phyloP scores from a whole-genome alignment of 2,113 vertebrate genomes.

The Scophthalmus maximus region DNA sequence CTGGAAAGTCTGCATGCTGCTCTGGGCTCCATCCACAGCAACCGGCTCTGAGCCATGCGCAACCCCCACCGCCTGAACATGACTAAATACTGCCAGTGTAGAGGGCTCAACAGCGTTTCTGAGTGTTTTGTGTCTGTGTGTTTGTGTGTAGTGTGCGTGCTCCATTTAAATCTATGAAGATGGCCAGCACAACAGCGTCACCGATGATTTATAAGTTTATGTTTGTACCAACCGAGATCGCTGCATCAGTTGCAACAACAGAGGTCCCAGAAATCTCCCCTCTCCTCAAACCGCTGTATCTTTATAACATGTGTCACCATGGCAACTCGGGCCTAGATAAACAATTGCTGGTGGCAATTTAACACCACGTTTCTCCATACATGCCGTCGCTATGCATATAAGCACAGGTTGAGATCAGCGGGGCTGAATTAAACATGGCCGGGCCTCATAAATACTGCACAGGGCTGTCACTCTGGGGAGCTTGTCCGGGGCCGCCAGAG shows the following conservation, averaged over 20 bases:
- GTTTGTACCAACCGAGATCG: conserved; percentile 13
- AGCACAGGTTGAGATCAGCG: conserved; percentile 70
- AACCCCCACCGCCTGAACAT: conserved; percentile 71
- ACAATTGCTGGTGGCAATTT: conserved; percentile 48
- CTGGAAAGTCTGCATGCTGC: conserved; percentile 45
- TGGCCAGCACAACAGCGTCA: too few species aligned
- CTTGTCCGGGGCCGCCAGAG: conserved; percentile 72
- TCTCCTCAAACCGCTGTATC: conserved; percentile 6
- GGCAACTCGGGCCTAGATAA: conserved; percentile 40
- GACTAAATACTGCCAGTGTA: conserved; percentile 55
- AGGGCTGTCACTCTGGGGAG: conserved; percentile 63
- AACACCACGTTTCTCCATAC: conserved; percentile 32
- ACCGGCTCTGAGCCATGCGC: conserved; percentile 68
- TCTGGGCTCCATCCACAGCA: conserved; percentile 53
- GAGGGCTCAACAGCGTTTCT: conserved; percentile 13
- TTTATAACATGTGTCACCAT: conserved; percentile 23
- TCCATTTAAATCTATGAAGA: conserved; percentile 40
- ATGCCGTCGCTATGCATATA: conserved; percentile 52
- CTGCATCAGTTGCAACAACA: conserved; percentile 1
- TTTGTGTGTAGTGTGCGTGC: conserved; percentile 16
- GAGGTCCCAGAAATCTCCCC: neutral
- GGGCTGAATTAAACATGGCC: conserved; percentile 84
- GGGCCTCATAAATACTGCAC: conserved; percentile 81
- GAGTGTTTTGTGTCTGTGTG: conserved; percentile 5
- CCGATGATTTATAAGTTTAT: neutral